Base-by-base conservation (phyloP, 2,888 invertebrate species). In the Malachius bipustulatus region DNA sequence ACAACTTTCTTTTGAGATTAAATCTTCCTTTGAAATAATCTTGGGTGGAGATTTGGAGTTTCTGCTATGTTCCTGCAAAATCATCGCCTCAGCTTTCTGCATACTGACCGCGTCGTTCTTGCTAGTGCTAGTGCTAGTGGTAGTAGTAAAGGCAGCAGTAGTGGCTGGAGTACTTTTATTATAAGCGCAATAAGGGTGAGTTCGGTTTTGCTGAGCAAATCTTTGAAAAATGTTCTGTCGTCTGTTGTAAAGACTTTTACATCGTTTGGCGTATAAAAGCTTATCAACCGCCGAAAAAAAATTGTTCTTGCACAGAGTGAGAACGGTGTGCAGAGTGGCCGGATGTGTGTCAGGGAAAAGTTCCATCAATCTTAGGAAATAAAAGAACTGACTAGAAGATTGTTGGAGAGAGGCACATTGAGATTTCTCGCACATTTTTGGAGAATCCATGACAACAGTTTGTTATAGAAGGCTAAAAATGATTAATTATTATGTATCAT, bases 301-400 rank as follows among this genome's bases (percentile, higher is more conserved):
- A 37, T 62, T 56, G 36, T 60, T 57, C 39, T 59, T 57, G 44
- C 59, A 59, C 28, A 61, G 38, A 14, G 48, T 47, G 38, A 63
- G 45, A 1, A 60, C 59, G 1, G 60, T 57, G 40, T 63, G 63
- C 4, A 63, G 38, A 3, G 60, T 59, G 2, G 63, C 62, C 10
- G 63, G 63, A 47, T 63, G 63, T 1, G 59, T 55, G 29, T 58
- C 59, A 0, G 63, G 61, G 47, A 63, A 63, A 8, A 62, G 46
- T 46, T 63, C 60, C 61, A 62, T 62, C 30, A 63, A 44, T 9
- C 60, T 54, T 6, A 61, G 43, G 41, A 62, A 63, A 39, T 61
- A 53, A 47, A 58, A 60, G 41, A 62, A 62, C 32, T 59, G 56
- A 15, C 50, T 56, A 4, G 59, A 56, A 2, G 59, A 55, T 34